Evolutionary conservation across 2,888 invertebrate genomes (phyloP).

Genomic region (Cyaniris semiargus): DNA sequence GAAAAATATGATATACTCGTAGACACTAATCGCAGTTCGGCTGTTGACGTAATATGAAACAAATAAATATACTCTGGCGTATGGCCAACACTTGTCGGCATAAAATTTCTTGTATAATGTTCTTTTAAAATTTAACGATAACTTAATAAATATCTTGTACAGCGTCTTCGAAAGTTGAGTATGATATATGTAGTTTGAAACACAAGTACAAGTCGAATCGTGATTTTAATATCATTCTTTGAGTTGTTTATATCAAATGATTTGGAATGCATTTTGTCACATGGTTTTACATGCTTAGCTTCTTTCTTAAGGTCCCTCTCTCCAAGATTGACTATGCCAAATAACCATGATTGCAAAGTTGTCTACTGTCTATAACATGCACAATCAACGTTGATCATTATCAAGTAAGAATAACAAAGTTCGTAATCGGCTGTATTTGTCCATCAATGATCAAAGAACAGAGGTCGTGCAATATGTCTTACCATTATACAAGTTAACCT

Average conservation of each 20-base stretch:
- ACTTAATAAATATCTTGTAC: conserved; percentile 13
- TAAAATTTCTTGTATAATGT: conserved; percentile 26
- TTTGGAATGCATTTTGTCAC: not conserved
- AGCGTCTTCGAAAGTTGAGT: not conserved
- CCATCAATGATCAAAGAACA: no score
- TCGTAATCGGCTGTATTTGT: no score
- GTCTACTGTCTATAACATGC: no score
- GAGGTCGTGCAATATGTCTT: no score
- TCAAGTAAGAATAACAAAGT: no score
- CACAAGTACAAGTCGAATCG: not conserved
- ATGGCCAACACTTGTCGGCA: conserved; percentile 27
- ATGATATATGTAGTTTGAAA: not conserved
- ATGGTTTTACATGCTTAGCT: no score
- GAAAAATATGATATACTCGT: not conserved
- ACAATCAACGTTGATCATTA: no score
- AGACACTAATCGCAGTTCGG: conserved; percentile 7
- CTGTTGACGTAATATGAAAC: conserved; percentile 25
- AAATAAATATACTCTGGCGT: conserved; percentile 6
- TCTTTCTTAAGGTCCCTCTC: no score
- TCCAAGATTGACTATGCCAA: no score
- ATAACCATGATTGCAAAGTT: no score
- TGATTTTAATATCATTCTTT: not conserved
- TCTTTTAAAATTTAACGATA: conserved; percentile 12
- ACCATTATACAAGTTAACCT: no score
- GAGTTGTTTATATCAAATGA: not conserved